A percentile compares a stretch with the other conserved stretches of the same genome.
Evolutionary conservation across 1,140 invertebrate genomes (phyloP).

Genomic region (Bombus confusus): DNA sequence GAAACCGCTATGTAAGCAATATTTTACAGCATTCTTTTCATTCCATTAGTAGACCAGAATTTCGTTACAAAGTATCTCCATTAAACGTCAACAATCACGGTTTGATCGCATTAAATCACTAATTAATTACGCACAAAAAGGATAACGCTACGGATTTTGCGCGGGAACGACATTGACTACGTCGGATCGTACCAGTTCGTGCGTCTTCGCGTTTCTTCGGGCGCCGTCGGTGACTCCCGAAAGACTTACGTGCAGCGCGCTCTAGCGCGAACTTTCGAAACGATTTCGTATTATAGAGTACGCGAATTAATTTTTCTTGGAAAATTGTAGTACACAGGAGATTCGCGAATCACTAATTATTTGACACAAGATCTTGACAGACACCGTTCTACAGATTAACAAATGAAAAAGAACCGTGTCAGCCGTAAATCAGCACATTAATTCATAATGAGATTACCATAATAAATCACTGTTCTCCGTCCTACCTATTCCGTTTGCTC

Average conservation of each 20-base stretch:
- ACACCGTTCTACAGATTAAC: conserved; percentile 23
- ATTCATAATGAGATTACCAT: conserved; percentile 61
- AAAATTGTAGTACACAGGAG: background rate
- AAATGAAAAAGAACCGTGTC: conserved; percentile 43
- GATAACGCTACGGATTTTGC: background rate
- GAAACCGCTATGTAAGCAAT: background rate
- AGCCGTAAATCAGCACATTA: conserved; percentile 57
- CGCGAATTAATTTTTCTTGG: background rate
- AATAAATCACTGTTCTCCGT: conserved; percentile 56
- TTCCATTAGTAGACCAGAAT: background rate
- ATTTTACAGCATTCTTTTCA: background rate
- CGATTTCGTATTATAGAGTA: background rate
- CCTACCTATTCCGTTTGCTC: conserved; percentile 25
- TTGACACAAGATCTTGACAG: background rate
- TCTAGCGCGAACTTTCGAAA: background rate
- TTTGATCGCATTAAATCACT: background rate
- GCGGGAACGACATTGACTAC: background rate
- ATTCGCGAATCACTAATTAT: conserved; percentile 19
- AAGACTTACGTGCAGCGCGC: too few relatives aligned
- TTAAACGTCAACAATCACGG: background rate
- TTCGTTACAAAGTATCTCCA: background rate
- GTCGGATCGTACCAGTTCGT: background rate
- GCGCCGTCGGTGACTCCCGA: background rate
- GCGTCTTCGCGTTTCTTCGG: background rate
- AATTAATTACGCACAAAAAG: background rate